Percentiles rank a stretch among this genome's conserved stretches.
phyloP scores from a whole-genome alignment of 1,140 invertebrate species.

The Ips nitidus region DNA sequence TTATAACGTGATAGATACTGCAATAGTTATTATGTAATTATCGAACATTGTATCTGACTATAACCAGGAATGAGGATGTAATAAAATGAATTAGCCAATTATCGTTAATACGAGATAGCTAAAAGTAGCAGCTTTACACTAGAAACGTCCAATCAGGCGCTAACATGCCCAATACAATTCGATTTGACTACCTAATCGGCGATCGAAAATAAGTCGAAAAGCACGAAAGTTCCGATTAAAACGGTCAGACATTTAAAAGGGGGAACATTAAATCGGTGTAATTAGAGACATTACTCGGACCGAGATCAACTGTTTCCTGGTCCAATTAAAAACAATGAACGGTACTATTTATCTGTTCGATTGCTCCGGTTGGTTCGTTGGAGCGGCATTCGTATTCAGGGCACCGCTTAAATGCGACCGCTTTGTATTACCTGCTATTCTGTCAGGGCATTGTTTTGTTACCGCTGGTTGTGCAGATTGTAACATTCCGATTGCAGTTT shows the following conservation, averaged over 20 bases:
- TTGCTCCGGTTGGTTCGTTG: no score
- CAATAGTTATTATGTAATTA: no score
- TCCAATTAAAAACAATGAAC: conserved; percentile 32
- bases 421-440: conserved; percentile 24
- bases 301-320: conserved; percentile 26
- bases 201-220: no score
- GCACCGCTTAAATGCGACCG: no score
- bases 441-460: conserved; percentile 19
- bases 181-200: conserved; percentile 5
- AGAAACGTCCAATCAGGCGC: no score
- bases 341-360: conserved; percentile 26
- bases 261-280: conserved; percentile 23
- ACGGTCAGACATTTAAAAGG: conserved; percentile 4
- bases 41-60: no score
- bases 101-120: no score
- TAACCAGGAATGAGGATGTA: no score
- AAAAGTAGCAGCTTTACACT: no score
- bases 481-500: conserved; percentile 14
- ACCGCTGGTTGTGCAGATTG: conserved; percentile 9
- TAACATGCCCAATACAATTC: neutral
- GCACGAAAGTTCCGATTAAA: conserved; percentile 18
- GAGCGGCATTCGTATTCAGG: conserved; percentile 25
- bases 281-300: conserved; percentile 24
- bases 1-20: no score
- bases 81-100: no score